Evolutionary conservation across 2,113 vertebrate species (phyloP), one percentile per base, ranked within the genome.

Genomic region (Ochotona princeps): DNA sequence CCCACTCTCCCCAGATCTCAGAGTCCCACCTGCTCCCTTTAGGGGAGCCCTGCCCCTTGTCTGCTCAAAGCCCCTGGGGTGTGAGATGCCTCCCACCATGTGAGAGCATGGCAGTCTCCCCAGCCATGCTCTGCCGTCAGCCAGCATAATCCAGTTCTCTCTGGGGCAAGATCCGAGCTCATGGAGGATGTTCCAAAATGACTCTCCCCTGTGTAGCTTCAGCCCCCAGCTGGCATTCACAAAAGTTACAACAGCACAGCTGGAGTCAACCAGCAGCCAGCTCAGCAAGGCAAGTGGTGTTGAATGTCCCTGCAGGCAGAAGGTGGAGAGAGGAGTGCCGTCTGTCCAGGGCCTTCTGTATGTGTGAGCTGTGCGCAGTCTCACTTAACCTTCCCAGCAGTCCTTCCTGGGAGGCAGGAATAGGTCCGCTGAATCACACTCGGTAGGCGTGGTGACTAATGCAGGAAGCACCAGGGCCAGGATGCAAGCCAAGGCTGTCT

Each of bases 221-320:
- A 2, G 8, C 72, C 47, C 25, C 79, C 75, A 67, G 79, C 47
- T 88, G 32, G 1, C 25, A 83, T 94, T 89, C 94, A 54, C 75
- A 60, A 75, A 92, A 90, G 51, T 92, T 57, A 83, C 51, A 88
- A 51, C 78, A 75, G 28, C 79, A 79, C 78, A 73, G 60, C 85
- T 44, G 38, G 38, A 44, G 38, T 44, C 38, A 44, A 44, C 4
- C 38, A 44, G 38, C 38, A 88, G 63, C 51, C 2, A 2, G 47
- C n/a, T 83, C 70, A 49, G 44, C 65, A 23, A 67, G 47, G 38
- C 54, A 67, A 30, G 5, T 38, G 20, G 44, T 91, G 35, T 66
- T n/a, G 54, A 57, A 57, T 18, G 54, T 57, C 54, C 54, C 54
- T 18, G 54, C 14, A 18, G 54, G 54, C 54, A 57, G 54, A 57